A percentile compares a stretch with the other conserved stretches of the same genome.
Conservation (phyloP, 1,140 invertebrate genomes). For the Leptinotarsa defecta region DNA sequence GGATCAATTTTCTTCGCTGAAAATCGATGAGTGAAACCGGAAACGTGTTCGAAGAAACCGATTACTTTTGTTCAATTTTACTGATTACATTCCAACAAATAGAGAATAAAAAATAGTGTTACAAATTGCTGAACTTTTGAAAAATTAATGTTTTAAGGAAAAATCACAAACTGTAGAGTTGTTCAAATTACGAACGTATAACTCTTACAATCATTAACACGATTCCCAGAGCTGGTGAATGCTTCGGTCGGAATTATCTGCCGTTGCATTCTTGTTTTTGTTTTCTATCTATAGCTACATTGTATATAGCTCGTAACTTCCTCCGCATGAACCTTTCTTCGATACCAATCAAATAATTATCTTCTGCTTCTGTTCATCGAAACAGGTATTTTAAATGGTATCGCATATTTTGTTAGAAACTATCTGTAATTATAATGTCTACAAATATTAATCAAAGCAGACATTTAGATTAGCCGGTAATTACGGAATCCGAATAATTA, state of each 20-base stretch:
- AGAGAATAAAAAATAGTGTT: too few species aligned
- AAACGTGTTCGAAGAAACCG: too few species aligned
- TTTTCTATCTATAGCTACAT: slow-evolving; percentile 1
- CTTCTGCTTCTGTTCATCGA: slow-evolving; percentile 25
- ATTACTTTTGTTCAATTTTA: too few species aligned
- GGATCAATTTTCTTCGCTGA: too few species aligned
- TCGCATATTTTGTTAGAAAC: slow-evolving; percentile 30
- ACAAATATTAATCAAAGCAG: slow-evolving; percentile 28
- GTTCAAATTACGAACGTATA: background rate
- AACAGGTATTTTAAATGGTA: slow-evolving; percentile 30
- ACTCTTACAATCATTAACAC: background rate
- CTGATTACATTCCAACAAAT: too few species aligned
- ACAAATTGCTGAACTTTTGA: too few species aligned
- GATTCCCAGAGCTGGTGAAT: background rate
- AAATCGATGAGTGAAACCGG: too few species aligned
- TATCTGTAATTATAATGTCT: slow-evolving; percentile 27
- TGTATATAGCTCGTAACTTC: background rate
- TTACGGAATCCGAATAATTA: slow-evolving; percentile 21
- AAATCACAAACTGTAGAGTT: too few species aligned
- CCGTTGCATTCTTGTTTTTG: background rate
- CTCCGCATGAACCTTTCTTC: slow-evolving; percentile 22
- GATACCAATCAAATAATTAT: slow-evolving; percentile 28
- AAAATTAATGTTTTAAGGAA: too few species aligned
- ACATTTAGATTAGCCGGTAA: slow-evolving; percentile 11
- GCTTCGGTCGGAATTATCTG: background rate